Evolutionary conservation across 2,113 vertebrate species (phyloP).

Genomic region (Podilymbus podiceps): DNA sequence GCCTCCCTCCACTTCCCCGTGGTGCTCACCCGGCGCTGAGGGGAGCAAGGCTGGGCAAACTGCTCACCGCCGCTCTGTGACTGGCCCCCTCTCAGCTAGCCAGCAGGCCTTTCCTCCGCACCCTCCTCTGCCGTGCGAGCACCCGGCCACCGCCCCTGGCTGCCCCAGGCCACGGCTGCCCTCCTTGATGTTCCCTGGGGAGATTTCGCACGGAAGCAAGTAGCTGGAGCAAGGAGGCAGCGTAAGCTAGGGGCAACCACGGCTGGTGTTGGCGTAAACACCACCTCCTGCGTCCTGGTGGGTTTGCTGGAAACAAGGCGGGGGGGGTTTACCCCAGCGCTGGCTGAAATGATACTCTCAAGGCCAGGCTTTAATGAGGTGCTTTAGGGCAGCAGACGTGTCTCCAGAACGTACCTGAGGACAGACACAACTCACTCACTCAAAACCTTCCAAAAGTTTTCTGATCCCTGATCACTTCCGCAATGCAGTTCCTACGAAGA

Average conservation of each 20-base stretch:
- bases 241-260: fast-evolving
- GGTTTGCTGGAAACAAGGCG: not conserved
- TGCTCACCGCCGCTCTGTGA: fast-evolving
- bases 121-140: not conserved
- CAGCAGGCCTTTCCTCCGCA: not conserved
- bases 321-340: not conserved
- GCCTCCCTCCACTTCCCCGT: not conserved
- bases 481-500: not conserved
- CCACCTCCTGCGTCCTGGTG: not conserved
- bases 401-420: not conserved
- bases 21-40: not conserved
- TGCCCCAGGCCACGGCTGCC: not conserved
- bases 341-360: not conserved
- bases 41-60: not conserved
- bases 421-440: not conserved
- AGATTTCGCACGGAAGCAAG: not conserved
- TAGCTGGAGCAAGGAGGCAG: not conserved
- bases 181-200: not conserved
- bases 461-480: not conserved
- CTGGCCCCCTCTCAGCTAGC: not conserved
- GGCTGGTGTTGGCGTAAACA: not conserved
- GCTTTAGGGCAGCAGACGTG: not conserved
- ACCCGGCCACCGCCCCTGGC: too few relatives aligned
- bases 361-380: not conserved
- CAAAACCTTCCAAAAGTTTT: not conserved